Evolutionary conservation across 2,888 invertebrate genomes (phyloP), one percentile per base, ranked within the genome.

Genomic region (Platycheirus rosarum): DNA sequence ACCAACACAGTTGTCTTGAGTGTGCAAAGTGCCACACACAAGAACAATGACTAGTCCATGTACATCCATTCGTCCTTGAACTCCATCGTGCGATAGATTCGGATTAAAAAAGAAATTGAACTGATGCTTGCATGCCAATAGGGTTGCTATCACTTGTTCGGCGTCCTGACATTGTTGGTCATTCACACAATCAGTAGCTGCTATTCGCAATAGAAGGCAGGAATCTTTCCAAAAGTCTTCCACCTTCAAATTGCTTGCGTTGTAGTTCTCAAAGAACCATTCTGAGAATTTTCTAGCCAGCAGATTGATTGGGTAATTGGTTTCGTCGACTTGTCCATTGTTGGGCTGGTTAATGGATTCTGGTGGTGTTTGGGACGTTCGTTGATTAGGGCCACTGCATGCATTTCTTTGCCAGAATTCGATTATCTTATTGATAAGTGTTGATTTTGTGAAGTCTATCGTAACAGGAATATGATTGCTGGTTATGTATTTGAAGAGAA

Each of bases 11-110:
- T 89, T 88, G 3, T 89, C 85, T 11, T 88, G 87, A 2, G 91
- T 89, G 86, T 94, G 94, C 32, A 94, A 86, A 0, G 93, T 94
- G 14, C 95, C 94, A 89, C 93, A 93, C 0, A 91, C 92, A 51
- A 93, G 86, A 7, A 94, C 92, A 51, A 93, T 86, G 1, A 93
- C 92, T 48, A 94, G 88, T 0, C 94, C 94, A 87, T 94, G 93
- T 0, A 92, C 90, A 87, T 93, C 92, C 82, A 92, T 91, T 79
- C 91, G 91, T 2, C 93, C 93, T 85, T 91, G 91, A 0, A 93
- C 91, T 3, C 94, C 94, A 11, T 92, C 92, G 66, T 89, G 88
- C 0, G 91, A 88, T 26, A 93, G 86, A 88, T 94, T 94, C 0
- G 93, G 93, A 89, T 93, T 93, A 85, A 94, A 94, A 85, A 88